Conservation (phyloP, 2,888 invertebrate genomes). For the Drosophila atroscutellata region DNA sequence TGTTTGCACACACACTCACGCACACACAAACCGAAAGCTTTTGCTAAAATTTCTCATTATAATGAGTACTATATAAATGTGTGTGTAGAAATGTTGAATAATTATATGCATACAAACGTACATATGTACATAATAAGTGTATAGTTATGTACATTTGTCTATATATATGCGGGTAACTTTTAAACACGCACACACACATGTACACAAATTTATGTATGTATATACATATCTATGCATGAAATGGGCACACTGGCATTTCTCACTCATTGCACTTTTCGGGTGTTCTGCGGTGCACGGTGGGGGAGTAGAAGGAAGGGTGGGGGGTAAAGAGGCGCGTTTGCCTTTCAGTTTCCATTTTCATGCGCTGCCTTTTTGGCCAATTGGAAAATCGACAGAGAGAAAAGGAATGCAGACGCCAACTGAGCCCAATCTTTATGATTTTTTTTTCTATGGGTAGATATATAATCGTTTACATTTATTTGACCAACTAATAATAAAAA, state of each 20-base stretch:
- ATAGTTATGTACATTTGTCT: conserved; percentile 12
- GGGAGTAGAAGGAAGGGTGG: not conserved
- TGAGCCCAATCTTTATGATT: conserved; percentile 42
- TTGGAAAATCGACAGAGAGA: conserved; percentile 54
- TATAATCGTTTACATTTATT: conserved; percentile 32
- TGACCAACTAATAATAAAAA: conserved; percentile 28
- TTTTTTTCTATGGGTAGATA: not conserved
- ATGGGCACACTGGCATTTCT: conserved; percentile 59
- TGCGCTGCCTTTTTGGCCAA: conserved; percentile 38
- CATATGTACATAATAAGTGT: conserved; percentile 6
- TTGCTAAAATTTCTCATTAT: conserved; percentile 27
- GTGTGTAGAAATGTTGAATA: conserved; percentile 28
- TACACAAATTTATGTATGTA: conserved; percentile 17
- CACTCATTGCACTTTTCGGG: conserved; percentile 59
- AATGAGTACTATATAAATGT: conserved; percentile 43
- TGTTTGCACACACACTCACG: conserved; percentile 16
- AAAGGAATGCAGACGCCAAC: conserved; percentile 42
- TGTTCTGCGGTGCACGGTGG: not conserved
- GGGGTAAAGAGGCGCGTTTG: conserved; percentile 24
- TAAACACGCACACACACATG: not conserved
- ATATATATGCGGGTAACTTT: not conserved
- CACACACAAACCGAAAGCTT: conserved; percentile 18
- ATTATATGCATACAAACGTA: conserved; percentile 9
- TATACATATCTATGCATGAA: conserved; percentile 22
- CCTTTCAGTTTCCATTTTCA: conserved; percentile 25